A percentile compares a stretch with the other conserved stretches of the same genome.
Evolutionary conservation across 2,888 invertebrate species (phyloP).

Genomic region (Lottia gigantea): DNA sequence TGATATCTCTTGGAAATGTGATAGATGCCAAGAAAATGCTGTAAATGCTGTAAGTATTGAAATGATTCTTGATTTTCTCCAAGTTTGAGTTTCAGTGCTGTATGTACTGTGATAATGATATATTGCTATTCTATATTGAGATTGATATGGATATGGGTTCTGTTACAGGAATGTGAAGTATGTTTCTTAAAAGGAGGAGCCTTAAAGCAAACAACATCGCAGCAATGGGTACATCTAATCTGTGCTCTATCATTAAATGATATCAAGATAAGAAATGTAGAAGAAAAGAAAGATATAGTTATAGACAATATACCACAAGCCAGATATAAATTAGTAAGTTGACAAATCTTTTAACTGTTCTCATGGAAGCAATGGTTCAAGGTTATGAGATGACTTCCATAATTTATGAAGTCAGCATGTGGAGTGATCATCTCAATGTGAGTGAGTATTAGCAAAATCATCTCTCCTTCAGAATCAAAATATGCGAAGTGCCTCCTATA

Average conservation of each 20-base stretch:
- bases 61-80: too few species aligned
- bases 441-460: too few species aligned
- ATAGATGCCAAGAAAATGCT: slow-evolving; percentile 39
- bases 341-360: too few species aligned
- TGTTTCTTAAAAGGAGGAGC: slow-evolving; percentile 72
- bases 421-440: too few species aligned
- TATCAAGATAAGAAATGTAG: slow-evolving; percentile 63
- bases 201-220: slow-evolving; percentile 66
- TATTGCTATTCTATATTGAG: too few species aligned
- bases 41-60: slow-evolving; percentile 40
- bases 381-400: too few species aligned
- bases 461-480: too few species aligned
- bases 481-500: too few species aligned
- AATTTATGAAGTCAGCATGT: too few species aligned
- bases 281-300: slow-evolving; percentile 63
- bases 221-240: slow-evolving; percentile 68
- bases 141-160: background rate
- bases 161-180: slow-evolving; percentile 70
- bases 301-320: slow-evolving; percentile 45
- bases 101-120: too few species aligned
- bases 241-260: slow-evolving; percentile 68
- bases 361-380: too few species aligned
- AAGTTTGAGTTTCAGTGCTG: too few species aligned
- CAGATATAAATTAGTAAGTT: slow-evolving; percentile 58
- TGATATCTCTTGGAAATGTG: slow-evolving; percentile 49